Percentiles rank a stretch among this genome's conserved stretches.
These are phyloP conservation scores for Lanius ludovicianus DNA, from an alignment of 2,113 vertebrate species.

Conservation along the genomic window DNA sequence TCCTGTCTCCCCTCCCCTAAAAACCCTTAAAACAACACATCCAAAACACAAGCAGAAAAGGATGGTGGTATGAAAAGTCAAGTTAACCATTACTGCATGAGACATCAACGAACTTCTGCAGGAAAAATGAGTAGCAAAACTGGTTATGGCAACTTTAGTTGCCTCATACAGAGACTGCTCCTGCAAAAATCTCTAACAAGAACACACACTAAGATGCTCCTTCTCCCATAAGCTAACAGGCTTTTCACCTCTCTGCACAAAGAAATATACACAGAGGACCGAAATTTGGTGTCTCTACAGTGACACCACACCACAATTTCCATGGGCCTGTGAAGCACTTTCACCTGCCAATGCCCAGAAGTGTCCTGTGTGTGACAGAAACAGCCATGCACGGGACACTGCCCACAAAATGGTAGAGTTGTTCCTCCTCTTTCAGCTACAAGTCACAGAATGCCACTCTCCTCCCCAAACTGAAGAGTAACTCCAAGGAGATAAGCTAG, in stretches of 20 bases:
- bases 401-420: neutral
- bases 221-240: neutral
- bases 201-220: neutral
- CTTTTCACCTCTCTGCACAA: neutral
- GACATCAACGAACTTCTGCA: neutral
- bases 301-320: accelerated
- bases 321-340: neutral
- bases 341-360: neutral
- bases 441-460: neutral
- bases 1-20: accelerated
- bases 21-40: neutral
- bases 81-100: neutral
- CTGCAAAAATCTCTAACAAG: neutral
- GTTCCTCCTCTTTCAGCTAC: neutral
- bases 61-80: neutral
- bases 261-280: neutral
- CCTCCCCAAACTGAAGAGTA: neutral
- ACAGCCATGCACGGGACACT: accelerated
- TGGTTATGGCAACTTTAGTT: neutral
- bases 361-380: neutral
- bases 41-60: neutral
- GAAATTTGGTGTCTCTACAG: neutral
- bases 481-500: neutral
- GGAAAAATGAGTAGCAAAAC: neutral
- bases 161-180: neutral